Evolutionary conservation across 2,113 vertebrate species (phyloP).

Genomic region (Sakesphorus luctuosus): DNA sequence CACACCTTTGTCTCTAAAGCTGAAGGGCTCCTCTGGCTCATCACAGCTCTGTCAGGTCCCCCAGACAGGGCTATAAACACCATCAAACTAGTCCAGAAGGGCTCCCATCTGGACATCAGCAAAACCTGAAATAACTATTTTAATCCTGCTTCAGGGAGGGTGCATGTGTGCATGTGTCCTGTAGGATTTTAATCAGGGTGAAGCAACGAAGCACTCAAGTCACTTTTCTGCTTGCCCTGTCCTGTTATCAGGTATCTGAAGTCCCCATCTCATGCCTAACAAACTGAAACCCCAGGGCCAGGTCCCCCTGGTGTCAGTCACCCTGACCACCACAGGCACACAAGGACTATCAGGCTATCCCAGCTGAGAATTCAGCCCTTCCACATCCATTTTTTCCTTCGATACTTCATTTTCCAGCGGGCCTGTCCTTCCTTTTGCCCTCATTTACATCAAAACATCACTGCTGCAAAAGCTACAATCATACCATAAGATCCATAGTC

Average conservation of each 20-base stretch:
- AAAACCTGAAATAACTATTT: background rate
- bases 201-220: background rate
- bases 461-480: background rate
- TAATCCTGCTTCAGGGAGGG: background rate
- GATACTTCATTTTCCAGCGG: background rate
- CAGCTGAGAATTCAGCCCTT: background rate
- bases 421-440: background rate
- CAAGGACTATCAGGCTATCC: background rate
- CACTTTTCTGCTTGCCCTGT: background rate
- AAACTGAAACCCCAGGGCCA: background rate
- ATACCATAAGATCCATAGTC: background rate
- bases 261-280: accelerated
- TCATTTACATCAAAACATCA: background rate
- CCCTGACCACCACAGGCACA: background rate
- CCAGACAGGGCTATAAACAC: background rate
- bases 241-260: background rate
- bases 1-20: background rate
- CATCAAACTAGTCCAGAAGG: background rate
- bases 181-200: background rate
- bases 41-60: background rate
- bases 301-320: background rate
- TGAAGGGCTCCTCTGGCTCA: background rate
- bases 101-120: background rate
- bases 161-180: accelerated
- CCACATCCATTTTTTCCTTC: background rate